phyloP scores from a whole-genome alignment of 1,140 invertebrate genomes.

The Micrasema minimum region DNA sequence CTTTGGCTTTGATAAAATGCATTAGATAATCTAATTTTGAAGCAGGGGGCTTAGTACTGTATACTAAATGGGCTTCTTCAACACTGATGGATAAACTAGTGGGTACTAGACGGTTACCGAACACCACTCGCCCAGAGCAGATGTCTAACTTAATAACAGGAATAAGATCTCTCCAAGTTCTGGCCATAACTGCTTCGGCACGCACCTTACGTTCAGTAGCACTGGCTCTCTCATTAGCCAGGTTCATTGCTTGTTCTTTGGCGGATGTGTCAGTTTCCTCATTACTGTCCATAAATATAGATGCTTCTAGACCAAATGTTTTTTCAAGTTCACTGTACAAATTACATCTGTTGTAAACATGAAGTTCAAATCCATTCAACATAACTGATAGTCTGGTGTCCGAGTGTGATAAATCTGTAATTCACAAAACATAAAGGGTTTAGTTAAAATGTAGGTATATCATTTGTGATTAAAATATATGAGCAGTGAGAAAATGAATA shows the following conservation, averaged over 20 bases:
- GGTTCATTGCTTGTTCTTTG: constrained; percentile 70
- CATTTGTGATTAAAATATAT: too few species aligned
- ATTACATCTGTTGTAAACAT: constrained; percentile 94
- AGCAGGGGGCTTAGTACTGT: constrained; percentile 94
- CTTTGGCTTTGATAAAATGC: constrained; percentile 95
- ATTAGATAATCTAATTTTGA: constrained; percentile 94
- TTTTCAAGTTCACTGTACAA: constrained; percentile 91
- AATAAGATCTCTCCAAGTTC: constrained; percentile 95
- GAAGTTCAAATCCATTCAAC: constrained; percentile 95
- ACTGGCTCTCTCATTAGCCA: constrained; percentile 69
- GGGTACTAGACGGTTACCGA: constrained; percentile 95
- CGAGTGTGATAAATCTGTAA: constrained; percentile 92
- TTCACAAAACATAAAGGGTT: background rate
- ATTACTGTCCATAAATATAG: constrained; percentile 74
- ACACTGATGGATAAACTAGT: constrained; percentile 92
- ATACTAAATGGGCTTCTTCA: constrained; percentile 94
- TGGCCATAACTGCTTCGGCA: constrained; percentile 79
- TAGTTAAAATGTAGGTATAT: background rate
- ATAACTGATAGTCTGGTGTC: constrained; percentile 93
- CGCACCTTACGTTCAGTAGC: constrained; percentile 73
- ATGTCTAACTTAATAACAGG: constrained; percentile 97
- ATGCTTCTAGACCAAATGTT: constrained; percentile 85
- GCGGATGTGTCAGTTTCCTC: constrained; percentile 59
- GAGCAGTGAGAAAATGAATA: constrained; percentile 58
- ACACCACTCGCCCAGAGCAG: constrained; percentile 89